Evolutionary conservation across 2,113 vertebrate genomes (phyloP).

Genomic region (Nerophis lumbriciformis): DNA sequence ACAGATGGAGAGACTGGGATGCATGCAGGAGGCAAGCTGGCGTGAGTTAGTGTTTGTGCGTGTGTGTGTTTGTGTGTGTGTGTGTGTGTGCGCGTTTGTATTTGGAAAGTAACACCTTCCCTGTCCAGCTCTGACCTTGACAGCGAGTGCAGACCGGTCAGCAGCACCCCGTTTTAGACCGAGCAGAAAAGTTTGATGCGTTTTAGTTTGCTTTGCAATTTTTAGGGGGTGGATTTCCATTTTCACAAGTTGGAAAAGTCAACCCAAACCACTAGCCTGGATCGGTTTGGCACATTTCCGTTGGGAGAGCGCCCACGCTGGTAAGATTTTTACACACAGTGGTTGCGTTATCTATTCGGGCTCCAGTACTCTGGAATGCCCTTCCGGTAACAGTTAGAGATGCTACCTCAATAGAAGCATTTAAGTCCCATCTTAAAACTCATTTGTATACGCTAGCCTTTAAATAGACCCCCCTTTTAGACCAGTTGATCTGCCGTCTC

Average conservation of each 20-base stretch:
- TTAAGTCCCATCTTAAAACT: too few relatives aligned
- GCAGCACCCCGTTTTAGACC: neutral
- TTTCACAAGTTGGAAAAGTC: neutral
- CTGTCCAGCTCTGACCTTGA: slow-evolving; percentile 71
- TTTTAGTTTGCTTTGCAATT: neutral
- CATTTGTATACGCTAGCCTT: too few relatives aligned
- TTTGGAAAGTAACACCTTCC: slow-evolving; percentile 44
- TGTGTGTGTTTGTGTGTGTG: slow-evolving; percentile 27
- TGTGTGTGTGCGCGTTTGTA: slow-evolving; percentile 15
- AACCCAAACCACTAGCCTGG: neutral
- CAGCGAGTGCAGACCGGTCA: slow-evolving; percentile 58
- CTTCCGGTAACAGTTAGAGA: too few relatives aligned
- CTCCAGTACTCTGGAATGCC: too few relatives aligned
- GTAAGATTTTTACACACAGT: too few relatives aligned
- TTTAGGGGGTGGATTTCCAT: neutral
- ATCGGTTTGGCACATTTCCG: neutral
- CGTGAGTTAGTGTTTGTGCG: slow-evolving; percentile 50
- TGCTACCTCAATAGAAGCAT: too few relatives aligned
- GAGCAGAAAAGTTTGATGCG: neutral
- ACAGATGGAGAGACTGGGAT: slow-evolving; percentile 79
- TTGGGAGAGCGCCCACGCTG: neutral
- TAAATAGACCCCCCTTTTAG: too few relatives aligned
- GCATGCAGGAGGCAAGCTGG: slow-evolving; percentile 75
- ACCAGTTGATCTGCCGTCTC: too few relatives aligned
- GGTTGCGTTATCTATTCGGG: too few relatives aligned